These are phyloP conservation scores for Chrysocyon brachyurus DNA, from an alignment of 2,797 vertebrate species.

Conservation along the genomic window DNA sequence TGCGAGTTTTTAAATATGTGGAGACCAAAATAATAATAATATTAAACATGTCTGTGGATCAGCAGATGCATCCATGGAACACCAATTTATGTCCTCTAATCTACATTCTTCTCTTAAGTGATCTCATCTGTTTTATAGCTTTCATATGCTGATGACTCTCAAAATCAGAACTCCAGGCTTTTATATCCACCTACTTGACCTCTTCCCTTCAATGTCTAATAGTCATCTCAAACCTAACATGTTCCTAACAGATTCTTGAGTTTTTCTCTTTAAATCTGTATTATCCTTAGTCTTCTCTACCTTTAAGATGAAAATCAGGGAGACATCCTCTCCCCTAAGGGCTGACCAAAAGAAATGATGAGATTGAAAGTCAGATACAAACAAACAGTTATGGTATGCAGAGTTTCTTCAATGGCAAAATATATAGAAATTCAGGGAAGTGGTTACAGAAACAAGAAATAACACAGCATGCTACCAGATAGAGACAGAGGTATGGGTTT, in stretches of 20 bases:
- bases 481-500: neutral
- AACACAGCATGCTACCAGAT: neutral
- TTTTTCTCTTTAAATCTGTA: constrained; percentile 26
- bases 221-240: neutral
- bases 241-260: neutral
- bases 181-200: constrained; percentile 14
- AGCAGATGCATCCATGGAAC: neutral
- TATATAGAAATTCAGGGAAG: constrained; percentile 2
- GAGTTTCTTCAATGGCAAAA: neutral
- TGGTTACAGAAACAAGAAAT: neutral
- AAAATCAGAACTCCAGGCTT: constrained; percentile 1
- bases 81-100: constrained; percentile 6
- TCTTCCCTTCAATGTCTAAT: constrained; percentile 26
- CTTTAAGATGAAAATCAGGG: constrained; percentile 42
- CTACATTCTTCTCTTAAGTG: constrained; percentile 26
- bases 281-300: constrained; percentile 26
- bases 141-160: neutral
- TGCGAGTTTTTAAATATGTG: constrained; percentile 2
- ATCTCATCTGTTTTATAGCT: neutral
- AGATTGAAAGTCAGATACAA: neutral
- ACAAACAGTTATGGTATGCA: neutral
- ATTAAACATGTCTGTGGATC: neutral
- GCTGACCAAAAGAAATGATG: neutral
- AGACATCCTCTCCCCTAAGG: neutral
- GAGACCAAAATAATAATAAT: neutral